Base-by-base conservation (phyloP, 2,113 vertebrate genomes). In the Oplegnathus fasciatus region DNA sequence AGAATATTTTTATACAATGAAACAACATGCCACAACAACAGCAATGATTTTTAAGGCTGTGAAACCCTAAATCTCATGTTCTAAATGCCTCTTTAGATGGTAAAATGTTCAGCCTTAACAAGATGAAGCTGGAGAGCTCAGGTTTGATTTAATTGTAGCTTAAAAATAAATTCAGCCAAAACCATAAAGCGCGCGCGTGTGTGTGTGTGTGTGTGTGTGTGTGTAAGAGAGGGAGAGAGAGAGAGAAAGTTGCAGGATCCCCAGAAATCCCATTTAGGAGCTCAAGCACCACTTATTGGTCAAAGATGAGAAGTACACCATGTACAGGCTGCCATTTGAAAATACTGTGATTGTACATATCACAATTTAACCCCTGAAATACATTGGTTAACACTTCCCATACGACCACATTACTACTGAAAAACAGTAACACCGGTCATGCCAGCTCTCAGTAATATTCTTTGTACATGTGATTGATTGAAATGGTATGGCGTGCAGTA, bases 201-300 rank as follows among this genome's bases (percentile, higher is more conserved):
- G n/a, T 24, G 34, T 48, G 84, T 81, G 71, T 85, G 42, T n/a
- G 62, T 32, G 24, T 32, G 26, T 65, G 64, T 48, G 42, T 68
- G 66, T 44, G 64, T 7, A 20, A 44, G 40, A 26, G 64, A 44
- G 64, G 44, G 40, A 67, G 65, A n/a, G 50, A 52, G 28, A 48
- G 62, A 68, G 62, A 68, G 32, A 52, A 71, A 67, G 54, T 15
- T 54, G n/a, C 5, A 66, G 44, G 32, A 52, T 0, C 14, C 30
- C 30, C 60, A 74, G 68, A 62, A 24, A 20, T 72, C 46, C 15
- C 80, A 72, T 87, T 85, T 75, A 91, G 66, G 89, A 80, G 34
- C 87, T 89, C 46, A 91, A 86, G 93, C 93, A 90, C 93, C 94
- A 87, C 92, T 86, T 82, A 85, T 85, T 94, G 94, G 91, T 80